Conservation (phyloP, 2,113 vertebrate genomes). For the Procavia capensis region DNA sequence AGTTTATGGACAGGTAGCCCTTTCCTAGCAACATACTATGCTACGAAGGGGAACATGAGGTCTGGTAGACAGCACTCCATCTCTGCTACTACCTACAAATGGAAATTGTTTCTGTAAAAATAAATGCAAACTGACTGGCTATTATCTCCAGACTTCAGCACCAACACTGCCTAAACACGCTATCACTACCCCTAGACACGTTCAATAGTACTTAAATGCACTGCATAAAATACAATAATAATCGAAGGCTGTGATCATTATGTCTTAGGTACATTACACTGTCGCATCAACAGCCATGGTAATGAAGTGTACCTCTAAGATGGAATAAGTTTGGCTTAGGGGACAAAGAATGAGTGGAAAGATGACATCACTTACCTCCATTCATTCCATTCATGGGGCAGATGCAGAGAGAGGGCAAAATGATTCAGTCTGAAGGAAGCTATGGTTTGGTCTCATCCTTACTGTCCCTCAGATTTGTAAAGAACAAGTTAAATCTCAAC, state of each 20-base stretch:
- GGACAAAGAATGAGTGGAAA: background rate
- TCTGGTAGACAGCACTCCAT: background rate
- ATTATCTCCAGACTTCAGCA: background rate
- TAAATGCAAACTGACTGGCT: background rate
- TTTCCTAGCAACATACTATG: background rate
- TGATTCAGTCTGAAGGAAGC: background rate
- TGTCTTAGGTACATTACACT: background rate
- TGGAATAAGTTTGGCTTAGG: background rate
- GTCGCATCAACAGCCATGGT: background rate
- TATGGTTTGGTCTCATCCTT: background rate
- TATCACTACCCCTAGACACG: background rate
- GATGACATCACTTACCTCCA: background rate
- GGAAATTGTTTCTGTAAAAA: constrained; percentile 34
- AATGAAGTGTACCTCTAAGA: background rate
- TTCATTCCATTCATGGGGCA: background rate
- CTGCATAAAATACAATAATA: constrained; percentile 11
- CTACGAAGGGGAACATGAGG: background rate
- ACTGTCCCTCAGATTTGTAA: background rate
- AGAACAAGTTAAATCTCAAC: constrained; percentile 7
- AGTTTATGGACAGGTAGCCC: background rate
- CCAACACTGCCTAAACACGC: background rate
- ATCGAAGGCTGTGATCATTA: background rate
- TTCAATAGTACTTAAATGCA: constrained; percentile 2
- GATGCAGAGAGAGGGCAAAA: background rate
- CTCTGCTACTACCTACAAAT: background rate